phyloP scores from a whole-genome alignment of 1,140 invertebrate species.

The Listronotus oregonensis region DNA sequence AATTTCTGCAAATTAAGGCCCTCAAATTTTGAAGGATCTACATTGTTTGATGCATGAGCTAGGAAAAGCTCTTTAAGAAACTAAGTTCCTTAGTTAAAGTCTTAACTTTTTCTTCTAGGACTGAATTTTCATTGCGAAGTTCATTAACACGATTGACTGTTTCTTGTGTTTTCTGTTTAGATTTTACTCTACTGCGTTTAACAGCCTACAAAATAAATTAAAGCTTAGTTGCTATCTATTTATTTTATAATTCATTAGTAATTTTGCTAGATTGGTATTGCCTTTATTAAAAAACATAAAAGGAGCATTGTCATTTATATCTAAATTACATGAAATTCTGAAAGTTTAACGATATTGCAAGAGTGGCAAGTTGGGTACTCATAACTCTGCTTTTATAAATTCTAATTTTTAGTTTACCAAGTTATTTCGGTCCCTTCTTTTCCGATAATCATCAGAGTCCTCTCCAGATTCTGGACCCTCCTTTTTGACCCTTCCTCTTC shows the following conservation, averaged over 20 bases:
- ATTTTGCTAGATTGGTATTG: too few relatives aligned
- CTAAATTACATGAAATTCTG: too few relatives aligned
- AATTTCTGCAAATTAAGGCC: slow-evolving; percentile 62
- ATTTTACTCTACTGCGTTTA: slow-evolving; percentile 85
- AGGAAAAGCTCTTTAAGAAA: slow-evolving; percentile 85
- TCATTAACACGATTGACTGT: slow-evolving; percentile 78
- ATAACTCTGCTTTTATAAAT: too few relatives aligned
- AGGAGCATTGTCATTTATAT: too few relatives aligned
- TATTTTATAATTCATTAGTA: too few relatives aligned
- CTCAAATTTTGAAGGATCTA: slow-evolving; percentile 57
- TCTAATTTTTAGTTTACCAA: slow-evolving; percentile 59
- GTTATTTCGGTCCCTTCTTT: slow-evolving; percentile 82
- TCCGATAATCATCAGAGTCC: slow-evolving; percentile 78
- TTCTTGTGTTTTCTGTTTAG: slow-evolving; percentile 79
- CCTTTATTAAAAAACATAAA: too few relatives aligned
- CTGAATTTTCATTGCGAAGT: slow-evolving; percentile 81
- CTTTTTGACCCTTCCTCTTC: slow-evolving; percentile 47
- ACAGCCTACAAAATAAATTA: slow-evolving; percentile 73
- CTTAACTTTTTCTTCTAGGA: slow-evolving; percentile 84
- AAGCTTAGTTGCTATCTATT: too few relatives aligned
- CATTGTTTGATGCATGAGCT: slow-evolving; percentile 71
- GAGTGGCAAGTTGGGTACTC: too few relatives aligned
- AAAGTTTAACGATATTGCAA: too few relatives aligned
- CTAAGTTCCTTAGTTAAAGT: slow-evolving; percentile 82
- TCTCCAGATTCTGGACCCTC: slow-evolving; percentile 61